Evolutionary conservation across 2,113 vertebrate genomes (phyloP).

Genomic region (Lathamus discolor): DNA sequence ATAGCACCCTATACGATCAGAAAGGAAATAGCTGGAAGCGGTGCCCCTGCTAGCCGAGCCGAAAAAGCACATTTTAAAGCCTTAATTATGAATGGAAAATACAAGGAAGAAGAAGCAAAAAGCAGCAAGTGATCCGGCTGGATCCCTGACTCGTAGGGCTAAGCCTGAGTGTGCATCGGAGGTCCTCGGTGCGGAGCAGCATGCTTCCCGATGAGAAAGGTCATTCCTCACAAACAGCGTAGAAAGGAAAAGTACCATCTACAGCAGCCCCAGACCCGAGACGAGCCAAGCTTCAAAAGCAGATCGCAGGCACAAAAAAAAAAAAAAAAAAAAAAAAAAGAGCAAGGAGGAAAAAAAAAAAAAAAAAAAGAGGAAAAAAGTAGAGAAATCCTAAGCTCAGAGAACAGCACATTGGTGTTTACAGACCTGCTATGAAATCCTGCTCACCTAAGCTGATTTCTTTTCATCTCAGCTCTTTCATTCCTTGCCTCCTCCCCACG

Average conservation of each 20-base stretch:
- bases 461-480: slow-evolving; percentile 44
- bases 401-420: slow-evolving; percentile 72
- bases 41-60: not conserved
- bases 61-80: not conserved
- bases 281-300: slow-evolving; percentile 50
- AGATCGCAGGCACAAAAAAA: not conserved
- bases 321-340: not conserved
- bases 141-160: not conserved
- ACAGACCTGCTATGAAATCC: slow-evolving; percentile 64
- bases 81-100: slow-evolving; percentile 23
- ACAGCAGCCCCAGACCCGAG: slow-evolving; percentile 12
- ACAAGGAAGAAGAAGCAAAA: not conserved
- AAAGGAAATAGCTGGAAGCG: slow-evolving; percentile 31
- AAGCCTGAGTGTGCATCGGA: not conserved
- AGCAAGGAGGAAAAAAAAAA: not conserved
- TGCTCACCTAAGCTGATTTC: slow-evolving; percentile 60
- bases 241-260: slow-evolving; percentile 60
- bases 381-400: slow-evolving; percentile 2
- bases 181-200: slow-evolving; percentile 24
- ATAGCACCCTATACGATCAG: slow-evolving; percentile 39
- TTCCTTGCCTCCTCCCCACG: slow-evolving; percentile 54
- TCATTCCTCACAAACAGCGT: slow-evolving; percentile 63
- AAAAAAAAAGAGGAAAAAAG: not conserved
- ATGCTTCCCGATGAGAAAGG: slow-evolving; percentile 67
- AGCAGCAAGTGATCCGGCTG: not conserved